These are phyloP conservation scores for Ciconia stormi DNA, from an alignment of 2,113 vertebrate species.

Conservation along the genomic window DNA sequence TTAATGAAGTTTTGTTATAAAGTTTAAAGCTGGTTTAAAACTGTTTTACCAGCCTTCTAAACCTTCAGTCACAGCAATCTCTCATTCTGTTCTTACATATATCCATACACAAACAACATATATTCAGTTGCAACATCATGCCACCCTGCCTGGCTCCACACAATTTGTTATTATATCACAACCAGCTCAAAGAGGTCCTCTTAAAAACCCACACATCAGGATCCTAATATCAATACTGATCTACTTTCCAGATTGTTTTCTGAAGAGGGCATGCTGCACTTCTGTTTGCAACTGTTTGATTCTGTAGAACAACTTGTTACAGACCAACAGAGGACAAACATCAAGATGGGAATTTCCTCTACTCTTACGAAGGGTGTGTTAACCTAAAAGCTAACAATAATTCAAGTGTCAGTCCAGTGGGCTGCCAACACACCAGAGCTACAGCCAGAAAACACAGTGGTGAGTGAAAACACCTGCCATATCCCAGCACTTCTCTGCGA, in stretches of 20 bases:
- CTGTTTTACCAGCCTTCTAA: background rate
- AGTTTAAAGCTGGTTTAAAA: background rate
- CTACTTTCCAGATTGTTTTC: background rate
- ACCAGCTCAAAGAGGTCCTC: background rate
- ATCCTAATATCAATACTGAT: background rate
- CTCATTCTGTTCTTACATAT: background rate
- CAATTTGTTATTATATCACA: background rate
- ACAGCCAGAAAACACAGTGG: background rate
- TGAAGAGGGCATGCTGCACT: background rate
- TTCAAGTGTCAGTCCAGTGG: background rate
- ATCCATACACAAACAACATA: background rate
- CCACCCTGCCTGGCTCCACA: background rate
- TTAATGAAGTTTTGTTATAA: background rate
- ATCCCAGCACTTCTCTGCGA: background rate
- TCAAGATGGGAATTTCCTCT: background rate
- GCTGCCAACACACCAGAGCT: background rate
- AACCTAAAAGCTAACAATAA: background rate
- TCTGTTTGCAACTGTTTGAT: background rate
- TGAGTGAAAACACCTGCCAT: conserved; percentile 4
- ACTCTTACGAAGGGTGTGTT: background rate
- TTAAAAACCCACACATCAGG: background rate
- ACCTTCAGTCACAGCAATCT: background rate
- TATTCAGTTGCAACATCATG: background rate
- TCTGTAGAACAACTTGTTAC: background rate
- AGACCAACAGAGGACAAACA: background rate